Evolutionary conservation across 2,888 invertebrate species (phyloP), one percentile per base, ranked within the genome.

Genomic region (Lasioglossum malachurum): DNA sequence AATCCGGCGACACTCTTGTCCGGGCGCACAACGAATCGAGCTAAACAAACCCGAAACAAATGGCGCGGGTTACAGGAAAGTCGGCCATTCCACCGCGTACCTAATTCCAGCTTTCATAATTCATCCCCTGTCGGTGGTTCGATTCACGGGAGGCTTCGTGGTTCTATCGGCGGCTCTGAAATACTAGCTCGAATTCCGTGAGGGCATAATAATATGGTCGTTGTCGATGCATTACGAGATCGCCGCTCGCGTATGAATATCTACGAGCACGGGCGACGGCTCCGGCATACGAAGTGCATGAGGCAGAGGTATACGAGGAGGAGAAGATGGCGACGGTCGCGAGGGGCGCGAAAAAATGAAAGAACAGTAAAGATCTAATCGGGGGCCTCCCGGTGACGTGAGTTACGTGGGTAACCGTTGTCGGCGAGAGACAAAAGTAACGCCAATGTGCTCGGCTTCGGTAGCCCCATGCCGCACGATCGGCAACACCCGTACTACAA

Each of bases 361-460:
- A 78, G 84, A 85, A 87, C 78, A 71, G 72, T 60, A 86, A 83
- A 93, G 93, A 94, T 93, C 92, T 92, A 93, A 94, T 93, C 93
- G 90, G 80, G 73, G 86, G 67, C 88, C 78, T 88, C 79, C 88
- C 79, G 90, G 90, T 90, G 91, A 93, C 93, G 92, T 93, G 93
- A 94, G 93, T 93, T 92, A 94, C 93, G 92, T 93, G 92, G 91
- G 91, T 91, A 92, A 92, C 89, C 87, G 89, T 86, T 87, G 92
- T 87, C 91, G 91, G 91, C 92, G 87, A 91, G 86, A 90, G 91
- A 92, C 92, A 92, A 92, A 92, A 92, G 91, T 90, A 82, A 71
- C 75, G 81, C 76, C 78, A 81, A 71, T 85, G 57, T 57, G 82
- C 82, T 74, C 78, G 90, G 81, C 84, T 81, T 85, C 90, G 75